Evolutionary conservation across 2,888 invertebrate genomes (phyloP), one percentile per base, ranked within the genome.

Genomic region (Troilus luridus): DNA sequence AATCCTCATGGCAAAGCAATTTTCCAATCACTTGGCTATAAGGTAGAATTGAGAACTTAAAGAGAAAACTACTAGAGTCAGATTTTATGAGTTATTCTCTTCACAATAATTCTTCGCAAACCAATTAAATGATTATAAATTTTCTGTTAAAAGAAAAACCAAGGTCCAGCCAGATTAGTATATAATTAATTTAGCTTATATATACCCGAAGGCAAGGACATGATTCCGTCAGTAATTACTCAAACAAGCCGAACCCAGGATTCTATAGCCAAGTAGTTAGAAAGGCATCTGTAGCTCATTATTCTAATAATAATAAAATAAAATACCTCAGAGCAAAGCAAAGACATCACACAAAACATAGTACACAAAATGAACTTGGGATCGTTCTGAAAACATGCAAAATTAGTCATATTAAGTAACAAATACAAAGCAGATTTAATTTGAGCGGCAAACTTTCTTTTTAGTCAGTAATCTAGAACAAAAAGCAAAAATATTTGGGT

Each of bases 11-110:
- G 56, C 56, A 56, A 85, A 85, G 85, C 85, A 85, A 85, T 85
- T 12, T 85, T 85, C 85, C 85, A 85, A 85, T 85, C 85, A 85
- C 85, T 85, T 85, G 85, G 85, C 85, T 85, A 85, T 56, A 85
- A 85, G 56, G 56, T n/a, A 85, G 56, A 41, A 54, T 21, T 85
- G n/a, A 24, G 2, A 77, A 77, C 72, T 77, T 77, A 17, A 41
- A 41, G 27, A 41, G 27, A 77, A 64, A n/a, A 64, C 9, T 11
- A 21, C 21, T 21, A 62, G 3, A 62, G 19, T 64, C n/a, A 77
- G 5, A 77, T 77, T 41, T 8, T 6, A 17, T 41, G 41, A 0
- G 19, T 77, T 77, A 41, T 41, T 41, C 5, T 41, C 41, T 41
- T 19, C 72, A 77, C 19, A 77, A 24, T 64, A n/a, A 10, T 17